These are phyloP conservation scores for Drosophila punjabiensis DNA, from an alignment of 1,140 invertebrate species.

Conservation along the genomic window DNA sequence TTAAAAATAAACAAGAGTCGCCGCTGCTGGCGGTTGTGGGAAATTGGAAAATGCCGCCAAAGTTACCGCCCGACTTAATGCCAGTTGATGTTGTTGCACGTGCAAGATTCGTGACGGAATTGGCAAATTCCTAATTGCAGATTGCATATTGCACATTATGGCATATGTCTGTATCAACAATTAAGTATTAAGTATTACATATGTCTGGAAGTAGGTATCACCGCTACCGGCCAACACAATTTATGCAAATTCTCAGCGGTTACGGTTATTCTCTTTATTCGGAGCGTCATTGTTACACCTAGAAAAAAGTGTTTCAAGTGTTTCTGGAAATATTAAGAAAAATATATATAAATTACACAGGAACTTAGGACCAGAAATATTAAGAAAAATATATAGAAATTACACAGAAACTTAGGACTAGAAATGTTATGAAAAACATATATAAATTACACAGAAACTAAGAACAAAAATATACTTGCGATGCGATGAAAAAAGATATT, in stretches of 20 bases:
- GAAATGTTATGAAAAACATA: no score
- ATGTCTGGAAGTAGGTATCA: background rate
- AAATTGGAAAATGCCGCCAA: conserved; percentile 12
- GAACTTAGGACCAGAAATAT: no score
- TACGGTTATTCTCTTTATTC: conserved; percentile 35
- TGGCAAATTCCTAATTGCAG: conserved; percentile 65
- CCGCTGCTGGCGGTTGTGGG: background rate
- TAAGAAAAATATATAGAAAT: no score
- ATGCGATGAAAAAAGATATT: no score
- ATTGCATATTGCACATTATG: conserved; percentile 23
- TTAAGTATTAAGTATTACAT: conserved; percentile 2
- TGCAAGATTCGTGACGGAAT: conserved; percentile 73
- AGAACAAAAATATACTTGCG: no score
- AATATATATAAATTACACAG: background rate
- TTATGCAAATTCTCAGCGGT: conserved; percentile 59
- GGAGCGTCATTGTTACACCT: conserved; percentile 26
- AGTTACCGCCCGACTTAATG: conserved; percentile 1
- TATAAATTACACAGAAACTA: no score
- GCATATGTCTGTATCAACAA: background rate
- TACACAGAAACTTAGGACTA: no score
- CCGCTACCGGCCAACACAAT: conserved; percentile 24
- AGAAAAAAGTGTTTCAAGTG: background rate
- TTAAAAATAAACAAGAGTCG: conserved; percentile 39
- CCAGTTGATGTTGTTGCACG: conserved; percentile 35
- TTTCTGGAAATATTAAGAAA: background rate